Percentiles rank a stretch among this genome's conserved stretches.
Conservation (phyloP, 37 sponge, comb jelly and placozoan species). For the Oopsacas minuta region DNA sequence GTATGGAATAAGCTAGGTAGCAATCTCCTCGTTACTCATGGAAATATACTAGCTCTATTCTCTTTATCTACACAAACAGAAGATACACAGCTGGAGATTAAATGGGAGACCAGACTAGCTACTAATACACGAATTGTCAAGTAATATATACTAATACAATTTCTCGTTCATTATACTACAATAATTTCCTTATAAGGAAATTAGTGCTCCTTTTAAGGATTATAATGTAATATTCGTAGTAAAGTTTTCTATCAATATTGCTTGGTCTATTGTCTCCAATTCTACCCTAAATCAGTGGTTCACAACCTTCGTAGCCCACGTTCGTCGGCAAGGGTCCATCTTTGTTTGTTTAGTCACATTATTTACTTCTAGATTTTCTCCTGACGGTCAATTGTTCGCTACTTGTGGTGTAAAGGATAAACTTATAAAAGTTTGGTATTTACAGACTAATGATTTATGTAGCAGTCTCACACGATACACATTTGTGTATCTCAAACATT, state of each 20-base stretch:
- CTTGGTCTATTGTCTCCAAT: too few relatives aligned
- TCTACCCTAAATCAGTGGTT: too few relatives aligned
- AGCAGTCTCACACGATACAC: background rate
- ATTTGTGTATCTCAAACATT: background rate
- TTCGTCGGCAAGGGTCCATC: too few relatives aligned
- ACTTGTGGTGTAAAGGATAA: background rate
- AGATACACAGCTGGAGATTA: background rate
- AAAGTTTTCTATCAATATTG: too few relatives aligned
- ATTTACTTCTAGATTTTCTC: background rate
- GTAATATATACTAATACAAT: too few relatives aligned
- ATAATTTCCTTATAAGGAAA: too few relatives aligned
- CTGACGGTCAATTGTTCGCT: background rate
- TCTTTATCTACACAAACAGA: background rate
- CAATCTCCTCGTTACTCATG: background rate
- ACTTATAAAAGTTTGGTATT: background rate
- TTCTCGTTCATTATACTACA: too few relatives aligned
- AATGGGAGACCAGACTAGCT: background rate
- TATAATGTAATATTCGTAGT: too few relatives aligned
- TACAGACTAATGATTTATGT: background rate
- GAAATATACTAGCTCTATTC: background rate
- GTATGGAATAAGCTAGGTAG: background rate
- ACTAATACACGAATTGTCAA: background rate
- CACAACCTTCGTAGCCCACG: too few relatives aligned
- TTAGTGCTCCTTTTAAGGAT: too few relatives aligned
- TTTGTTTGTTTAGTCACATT: too few relatives aligned